A percentile compares a stretch with the other conserved stretches of the same genome.
Evolutionary conservation across 2,888 invertebrate genomes (phyloP).

Genomic region (Lacanobia wlatinum): DNA sequence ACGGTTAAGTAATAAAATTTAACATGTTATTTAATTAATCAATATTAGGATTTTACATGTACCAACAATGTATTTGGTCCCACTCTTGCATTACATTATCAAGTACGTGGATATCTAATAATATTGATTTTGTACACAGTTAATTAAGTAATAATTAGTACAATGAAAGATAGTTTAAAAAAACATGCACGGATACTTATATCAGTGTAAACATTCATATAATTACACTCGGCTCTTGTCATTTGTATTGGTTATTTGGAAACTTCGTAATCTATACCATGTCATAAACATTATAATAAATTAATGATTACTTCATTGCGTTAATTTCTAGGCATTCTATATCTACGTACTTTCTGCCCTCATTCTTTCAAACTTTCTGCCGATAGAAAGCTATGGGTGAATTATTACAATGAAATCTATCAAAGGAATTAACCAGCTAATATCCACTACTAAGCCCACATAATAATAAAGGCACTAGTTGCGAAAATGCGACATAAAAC

Average conservation of each 20-base stretch:
- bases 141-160: slow-evolving; percentile 64
- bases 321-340: not conserved
- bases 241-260: slow-evolving; percentile 43
- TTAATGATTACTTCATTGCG: slow-evolving; percentile 11
- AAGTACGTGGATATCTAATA: slow-evolving; percentile 50
- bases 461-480: not conserved
- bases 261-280: slow-evolving; percentile 32
- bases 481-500: slow-evolving; percentile 23
- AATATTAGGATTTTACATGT: slow-evolving; percentile 37
- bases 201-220: slow-evolving; percentile 40
- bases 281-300: slow-evolving; percentile 19
- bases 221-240: slow-evolving; percentile 14
- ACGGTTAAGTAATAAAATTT: slow-evolving; percentile 38
- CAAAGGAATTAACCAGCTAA: not conserved
- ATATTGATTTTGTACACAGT: slow-evolving; percentile 57
- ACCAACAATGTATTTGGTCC: too few species aligned
- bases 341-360: not conserved
- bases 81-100: slow-evolving; percentile 34
- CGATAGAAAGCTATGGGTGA: not conserved
- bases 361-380: not conserved
- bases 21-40: slow-evolving; percentile 34
- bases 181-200: slow-evolving; percentile 31
- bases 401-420: not conserved
- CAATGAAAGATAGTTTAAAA: slow-evolving; percentile 56
- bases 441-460: not conserved